Conservation (phyloP, 2,797 vertebrate genomes). For the Euphonia xanthogaster region DNA sequence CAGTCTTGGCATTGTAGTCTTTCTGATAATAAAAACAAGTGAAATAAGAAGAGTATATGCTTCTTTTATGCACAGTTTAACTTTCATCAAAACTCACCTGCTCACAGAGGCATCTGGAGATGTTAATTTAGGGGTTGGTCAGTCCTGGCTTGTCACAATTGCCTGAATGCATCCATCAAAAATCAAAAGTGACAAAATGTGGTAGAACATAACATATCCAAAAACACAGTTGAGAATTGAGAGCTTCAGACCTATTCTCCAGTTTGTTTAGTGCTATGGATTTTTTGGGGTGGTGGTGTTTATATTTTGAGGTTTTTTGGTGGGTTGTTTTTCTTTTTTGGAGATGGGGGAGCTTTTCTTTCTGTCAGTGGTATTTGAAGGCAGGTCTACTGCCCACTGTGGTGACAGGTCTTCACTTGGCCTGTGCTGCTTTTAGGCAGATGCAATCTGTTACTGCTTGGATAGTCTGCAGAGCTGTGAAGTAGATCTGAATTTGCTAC, state of each 20-base stretch:
- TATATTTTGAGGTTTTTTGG: background rate
- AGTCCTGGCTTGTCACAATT: background rate
- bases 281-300: background rate
- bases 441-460: background rate
- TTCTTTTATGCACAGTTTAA: background rate
- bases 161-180: background rate
- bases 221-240: background rate
- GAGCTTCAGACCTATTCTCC: background rate
- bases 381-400: background rate
- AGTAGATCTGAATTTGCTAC: background rate
- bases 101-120: background rate
- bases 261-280: background rate
- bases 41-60: background rate
- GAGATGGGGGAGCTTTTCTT: background rate
- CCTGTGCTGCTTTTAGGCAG: background rate
- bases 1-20: background rate
- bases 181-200: background rate
- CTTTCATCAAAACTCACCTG: background rate
- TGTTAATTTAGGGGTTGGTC: background rate
- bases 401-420: background rate
- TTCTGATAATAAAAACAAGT: fast-evolving
- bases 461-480: background rate
- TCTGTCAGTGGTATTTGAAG: background rate
- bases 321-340: background rate
- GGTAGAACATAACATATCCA: background rate